Base-by-base conservation (phyloP, 2,888 invertebrate genomes). In the Harpagoxenus sublaevis region DNA sequence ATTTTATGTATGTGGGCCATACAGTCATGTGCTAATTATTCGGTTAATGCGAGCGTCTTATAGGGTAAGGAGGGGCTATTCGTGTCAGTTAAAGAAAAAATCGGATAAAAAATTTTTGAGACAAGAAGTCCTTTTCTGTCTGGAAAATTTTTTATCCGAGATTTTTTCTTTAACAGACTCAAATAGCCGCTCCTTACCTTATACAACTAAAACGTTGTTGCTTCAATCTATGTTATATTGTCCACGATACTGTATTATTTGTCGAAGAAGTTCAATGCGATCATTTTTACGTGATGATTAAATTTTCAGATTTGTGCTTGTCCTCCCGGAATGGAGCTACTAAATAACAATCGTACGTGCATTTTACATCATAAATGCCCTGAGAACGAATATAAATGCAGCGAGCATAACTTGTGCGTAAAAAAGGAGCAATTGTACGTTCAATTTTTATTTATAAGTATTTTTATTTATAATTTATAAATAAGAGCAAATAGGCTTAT, bases 251-350 rank as follows among this genome's bases (percentile, higher is more conserved):
- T 18, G 8, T 65, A n/a, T n/a, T 39, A 62, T 28, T 48, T 48
- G 5, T 73, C 8, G 1, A 48, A 39, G 10, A 74, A 73, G 23
- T 71, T 45, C 35, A 39, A 5, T 62, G 4, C 71, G 1, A 42
- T 35, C 9, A 51, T 5, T 10, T 23, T 79, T 75, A 28, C 12
- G 15, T 68, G 1, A 3, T 35, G 62, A 39, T 63, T 35, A 35
- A 62, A 66, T 70, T 78, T 78, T 12, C 85, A 94, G 91, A 92
- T 94, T 2, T 97, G 97, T 89, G 95, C 95, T 28, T 98, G 98
- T 93, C 97, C 98, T 0, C 94, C 96, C 0, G 97, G 97, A 0
- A 96, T 97, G 93, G 93, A 57, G 0, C 95, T 97, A 28, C 23
- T 15, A 15, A 94, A 94, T 1, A 91, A 96, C 35, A 96, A 96